Conservation (phyloP, 2,797 vertebrate species). For the Urophycis tenuis region DNA sequence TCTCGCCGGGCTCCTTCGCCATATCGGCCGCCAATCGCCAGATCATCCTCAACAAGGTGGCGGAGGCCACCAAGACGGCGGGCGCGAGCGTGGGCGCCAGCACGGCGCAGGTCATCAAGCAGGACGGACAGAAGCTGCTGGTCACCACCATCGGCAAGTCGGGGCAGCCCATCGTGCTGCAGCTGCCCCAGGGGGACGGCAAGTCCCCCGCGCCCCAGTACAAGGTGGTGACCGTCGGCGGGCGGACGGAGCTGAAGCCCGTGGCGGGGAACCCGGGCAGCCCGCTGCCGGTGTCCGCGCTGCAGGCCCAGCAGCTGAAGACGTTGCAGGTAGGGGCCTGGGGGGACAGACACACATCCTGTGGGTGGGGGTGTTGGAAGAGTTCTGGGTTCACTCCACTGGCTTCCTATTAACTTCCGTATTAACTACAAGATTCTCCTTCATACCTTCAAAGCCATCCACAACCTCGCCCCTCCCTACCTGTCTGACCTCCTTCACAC, state of each 20-base stretch:
- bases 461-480: too few relatives aligned
- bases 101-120: slow-evolving; percentile 78
- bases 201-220: slow-evolving; percentile 82
- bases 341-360: too few relatives aligned
- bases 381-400: neutral
- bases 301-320: slow-evolving; percentile 93
- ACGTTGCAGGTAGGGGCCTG: slow-evolving; percentile 81
- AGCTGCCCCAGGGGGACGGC: slow-evolving; percentile 82
- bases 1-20: slow-evolving; percentile 75
- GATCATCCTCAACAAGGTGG: slow-evolving; percentile 90
- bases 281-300: slow-evolving; percentile 80
- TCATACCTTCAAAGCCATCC: too few relatives aligned
- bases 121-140: slow-evolving; percentile 91
- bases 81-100: slow-evolving; percentile 34
- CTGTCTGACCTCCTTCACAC: too few relatives aligned
- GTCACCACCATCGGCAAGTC: slow-evolving; percentile 87
- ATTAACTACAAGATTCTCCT: too few relatives aligned
- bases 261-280: slow-evolving; percentile 74
- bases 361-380: neutral
- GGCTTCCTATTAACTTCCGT: too few relatives aligned
- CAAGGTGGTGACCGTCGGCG: slow-evolving; percentile 90
- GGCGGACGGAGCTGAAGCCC: slow-evolving; percentile 82
- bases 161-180: slow-evolving; percentile 87
- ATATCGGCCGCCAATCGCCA: slow-evolving; percentile 87
- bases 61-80: slow-evolving; percentile 70